phyloP scores from a whole-genome alignment of 2,888 invertebrate genomes.

The Aleiodes alternator region DNA sequence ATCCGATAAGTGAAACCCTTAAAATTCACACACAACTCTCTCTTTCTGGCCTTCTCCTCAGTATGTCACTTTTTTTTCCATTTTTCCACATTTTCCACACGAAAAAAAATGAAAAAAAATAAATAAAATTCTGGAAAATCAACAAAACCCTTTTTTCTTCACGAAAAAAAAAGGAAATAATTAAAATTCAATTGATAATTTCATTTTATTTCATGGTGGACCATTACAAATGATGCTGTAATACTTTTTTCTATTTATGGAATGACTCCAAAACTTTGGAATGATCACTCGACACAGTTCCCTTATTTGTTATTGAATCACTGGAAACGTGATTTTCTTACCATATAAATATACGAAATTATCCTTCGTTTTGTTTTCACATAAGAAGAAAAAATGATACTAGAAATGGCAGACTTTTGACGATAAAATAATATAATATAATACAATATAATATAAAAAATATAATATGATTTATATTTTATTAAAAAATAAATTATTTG shows the following conservation, averaged over 20 bases:
- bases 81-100: constrained; percentile 29
- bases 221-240: constrained; percentile 37
- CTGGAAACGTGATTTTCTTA: constrained; percentile 55
- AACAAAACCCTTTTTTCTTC: no score
- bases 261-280: constrained; percentile 60
- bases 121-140: no score
- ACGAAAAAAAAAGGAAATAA: no score
- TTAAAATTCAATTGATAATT: neutral
- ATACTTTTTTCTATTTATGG: constrained; percentile 48
- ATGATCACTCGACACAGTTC: constrained; percentile 63
- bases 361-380: neutral
- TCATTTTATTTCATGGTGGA: constrained; percentile 13
- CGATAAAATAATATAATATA: no score
- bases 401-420: no score
- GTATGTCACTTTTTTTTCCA: constrained; percentile 52
- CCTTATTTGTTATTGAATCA: constrained; percentile 62
- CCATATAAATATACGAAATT: constrained; percentile 51
- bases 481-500: no score
- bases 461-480: no score
- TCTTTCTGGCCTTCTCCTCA: constrained; percentile 55
- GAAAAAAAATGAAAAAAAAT: neutral
- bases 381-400: neutral
- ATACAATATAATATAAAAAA: no score
- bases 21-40: constrained; percentile 59
- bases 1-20: constrained; percentile 69